A percentile compares a stretch with the other conserved stretches of the same genome.
phyloP scores from a whole-genome alignment of 2,113 vertebrate species.

The Cygnus buccinator region DNA sequence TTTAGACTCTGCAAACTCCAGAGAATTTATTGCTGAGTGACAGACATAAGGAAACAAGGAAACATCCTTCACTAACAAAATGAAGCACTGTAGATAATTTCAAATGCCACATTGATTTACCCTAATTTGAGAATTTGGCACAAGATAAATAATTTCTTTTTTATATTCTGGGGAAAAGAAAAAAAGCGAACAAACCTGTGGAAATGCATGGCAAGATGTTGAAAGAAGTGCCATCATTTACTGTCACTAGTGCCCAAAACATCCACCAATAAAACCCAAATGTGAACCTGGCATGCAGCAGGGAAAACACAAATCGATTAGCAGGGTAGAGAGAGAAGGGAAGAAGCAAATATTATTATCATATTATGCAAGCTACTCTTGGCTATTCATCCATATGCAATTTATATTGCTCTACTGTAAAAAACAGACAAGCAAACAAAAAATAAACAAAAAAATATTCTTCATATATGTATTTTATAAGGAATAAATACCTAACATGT shows the following conservation, averaged over 20 bases:
- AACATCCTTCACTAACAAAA: neutral
- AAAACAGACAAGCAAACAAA: neutral
- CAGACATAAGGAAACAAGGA: neutral
- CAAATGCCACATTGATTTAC: neutral
- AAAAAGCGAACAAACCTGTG: no score
- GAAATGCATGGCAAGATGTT: neutral
- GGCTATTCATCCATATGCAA: neutral
- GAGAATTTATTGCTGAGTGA: neutral
- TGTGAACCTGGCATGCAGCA: neutral
- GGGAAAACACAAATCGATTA: neutral
- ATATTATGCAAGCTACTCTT: neutral
- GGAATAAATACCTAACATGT: neutral
- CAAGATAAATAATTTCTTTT: neutral
- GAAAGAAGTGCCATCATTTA: neutral
- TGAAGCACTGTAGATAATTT: neutral
- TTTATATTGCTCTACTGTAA: neutral
- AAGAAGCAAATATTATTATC: neutral
- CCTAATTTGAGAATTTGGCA: neutral
- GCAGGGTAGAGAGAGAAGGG: neutral
- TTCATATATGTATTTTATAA: neutral
- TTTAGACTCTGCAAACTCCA: neutral
- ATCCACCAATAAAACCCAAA: neutral
- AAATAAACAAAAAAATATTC: neutral
- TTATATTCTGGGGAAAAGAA: neutral
- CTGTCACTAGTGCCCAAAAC: neutral